Evolutionary conservation across 1,140 invertebrate species (phyloP).

Genomic region (Drosophila ironensis): DNA sequence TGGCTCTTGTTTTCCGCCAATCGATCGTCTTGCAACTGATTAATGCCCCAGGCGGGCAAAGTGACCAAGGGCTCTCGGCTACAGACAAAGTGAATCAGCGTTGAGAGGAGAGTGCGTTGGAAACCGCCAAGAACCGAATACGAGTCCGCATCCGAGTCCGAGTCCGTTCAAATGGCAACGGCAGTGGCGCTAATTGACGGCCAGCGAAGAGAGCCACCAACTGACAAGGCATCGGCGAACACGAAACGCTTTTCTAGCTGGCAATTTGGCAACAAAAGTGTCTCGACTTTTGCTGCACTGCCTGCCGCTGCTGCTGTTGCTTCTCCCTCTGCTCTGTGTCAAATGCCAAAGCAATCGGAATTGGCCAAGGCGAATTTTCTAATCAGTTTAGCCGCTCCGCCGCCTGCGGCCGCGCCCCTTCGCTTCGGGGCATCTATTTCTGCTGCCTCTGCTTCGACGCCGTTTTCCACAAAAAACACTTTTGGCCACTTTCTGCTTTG

Average conservation of each 20-base stretch:
- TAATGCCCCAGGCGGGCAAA: slow-evolving; percentile 43
- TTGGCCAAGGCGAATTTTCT: slow-evolving; percentile 49
- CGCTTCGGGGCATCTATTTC: slow-evolving; percentile 19
- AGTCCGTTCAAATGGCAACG: slow-evolving; percentile 32
- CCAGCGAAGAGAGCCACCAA: slow-evolving; percentile 4
- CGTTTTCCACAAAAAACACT: slow-evolving; percentile 30
- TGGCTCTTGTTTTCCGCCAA: slow-evolving; percentile 70
- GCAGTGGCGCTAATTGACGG: slow-evolving; percentile 60
- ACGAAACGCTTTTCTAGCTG: slow-evolving; percentile 17
- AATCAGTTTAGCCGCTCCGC: slow-evolving; percentile 32
- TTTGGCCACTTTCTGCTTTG: slow-evolving; percentile 40
- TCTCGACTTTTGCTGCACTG: slow-evolving; percentile 23
- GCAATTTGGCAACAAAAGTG: slow-evolving; percentile 43
- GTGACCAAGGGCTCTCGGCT: slow-evolving; percentile 40
- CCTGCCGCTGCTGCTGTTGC: slow-evolving; percentile 3
- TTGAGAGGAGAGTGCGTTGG: slow-evolving; percentile 1
- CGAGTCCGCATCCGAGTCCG: neutral
- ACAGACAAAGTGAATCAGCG: slow-evolving; percentile 37
- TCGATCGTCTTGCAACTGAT: slow-evolving; percentile 82
- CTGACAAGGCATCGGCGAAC: slow-evolving; percentile 8
- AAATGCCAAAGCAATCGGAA: slow-evolving; percentile 51
- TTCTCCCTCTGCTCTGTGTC: slow-evolving; percentile 22
- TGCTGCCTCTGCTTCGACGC: slow-evolving; percentile 16
- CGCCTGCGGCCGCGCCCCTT: neutral
- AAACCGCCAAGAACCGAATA: slow-evolving; percentile 31